Evolutionary conservation across 2,888 invertebrate genomes (phyloP), one percentile per base, ranked within the genome.

Genomic region (Dicyrtomina minuta): DNA sequence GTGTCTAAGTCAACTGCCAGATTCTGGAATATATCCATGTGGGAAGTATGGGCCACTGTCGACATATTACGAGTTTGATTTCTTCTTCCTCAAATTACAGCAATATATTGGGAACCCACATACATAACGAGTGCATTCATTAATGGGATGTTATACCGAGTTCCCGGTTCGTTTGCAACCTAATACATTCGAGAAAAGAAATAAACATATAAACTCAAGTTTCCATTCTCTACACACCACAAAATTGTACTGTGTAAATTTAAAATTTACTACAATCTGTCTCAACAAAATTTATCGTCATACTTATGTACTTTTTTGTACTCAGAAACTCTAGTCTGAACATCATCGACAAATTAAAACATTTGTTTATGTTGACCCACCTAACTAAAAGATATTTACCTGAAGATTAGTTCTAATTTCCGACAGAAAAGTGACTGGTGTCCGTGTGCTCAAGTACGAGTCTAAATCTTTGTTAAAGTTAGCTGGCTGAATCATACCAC

Each of bases 11-110:
- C 96, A 0, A 98, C 97, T 0, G 96, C 96, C 78, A 99, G 87
- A 84, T 97, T 98, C 84, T 99, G 98, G 87, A 99, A 99, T 78
- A 99, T 98, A 82, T 99, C 99, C 97, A 99, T 99, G 82, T 96
- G 98, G 0, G 98, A 92, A 41, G 96, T 96, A 82, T 98, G 97
- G 1, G 96, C 93, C 75, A 99, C 97, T n/a, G 96, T 97, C 55
- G 93, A 90, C 90, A 96, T 96, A 81, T 91, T 96, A 0, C 97
- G 96, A 1, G 93, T 90, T 79, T 91, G 90, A 58, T 93, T 91
- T 83, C 96, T n/a, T n/a, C n/a, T 96, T 79, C 88, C 88, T 72
- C 96, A 88, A 74, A 99, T 95, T 81, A 90, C 88, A 2, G 89
- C 87, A 79, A 99, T 98, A 4, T 98, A 98, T 83, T 96, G 95